phyloP scores from a whole-genome alignment of 2,113 vertebrate genomes.

The Podarcis raffonei region DNA sequence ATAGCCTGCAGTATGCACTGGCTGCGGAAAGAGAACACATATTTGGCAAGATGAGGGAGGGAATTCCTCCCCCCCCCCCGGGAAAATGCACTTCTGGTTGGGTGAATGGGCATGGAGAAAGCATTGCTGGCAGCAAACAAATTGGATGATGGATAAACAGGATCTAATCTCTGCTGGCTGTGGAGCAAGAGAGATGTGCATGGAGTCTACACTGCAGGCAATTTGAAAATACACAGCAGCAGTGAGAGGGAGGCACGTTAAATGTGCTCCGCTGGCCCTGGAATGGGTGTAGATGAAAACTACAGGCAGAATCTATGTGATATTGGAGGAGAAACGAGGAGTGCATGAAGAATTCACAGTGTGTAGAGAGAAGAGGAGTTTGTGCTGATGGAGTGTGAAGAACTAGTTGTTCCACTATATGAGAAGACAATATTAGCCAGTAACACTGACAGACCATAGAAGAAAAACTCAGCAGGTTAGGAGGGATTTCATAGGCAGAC shows the following conservation, averaged over 20 bases:
- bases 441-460: slow-evolving; percentile 12
- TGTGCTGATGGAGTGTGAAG: background rate
- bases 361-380: background rate
- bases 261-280: background rate
- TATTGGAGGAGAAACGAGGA: background rate
- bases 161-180: slow-evolving; percentile 6
- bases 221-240: background rate
- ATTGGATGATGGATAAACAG: background rate
- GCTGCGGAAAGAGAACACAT: background rate
- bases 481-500: slow-evolving; percentile 20
- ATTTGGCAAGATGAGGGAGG: background rate
- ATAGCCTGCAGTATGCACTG: background rate
- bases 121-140: slow-evolving; percentile 15
- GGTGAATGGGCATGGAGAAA: slow-evolving; percentile 6
- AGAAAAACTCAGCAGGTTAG: slow-evolving; percentile 32
- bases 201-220: background rate
- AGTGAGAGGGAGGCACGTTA: background rate
- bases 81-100: background rate
- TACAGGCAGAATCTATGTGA: background rate
- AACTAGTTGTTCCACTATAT: background rate
- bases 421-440: background rate
- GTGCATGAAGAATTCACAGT: background rate
- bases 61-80: background rate
- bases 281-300: background rate
- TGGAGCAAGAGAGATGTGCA: background rate